Evolutionary conservation across 2,888 invertebrate genomes (phyloP), one percentile per base, ranked within the genome.

Genomic region (Tanytarsus gracilentus): DNA sequence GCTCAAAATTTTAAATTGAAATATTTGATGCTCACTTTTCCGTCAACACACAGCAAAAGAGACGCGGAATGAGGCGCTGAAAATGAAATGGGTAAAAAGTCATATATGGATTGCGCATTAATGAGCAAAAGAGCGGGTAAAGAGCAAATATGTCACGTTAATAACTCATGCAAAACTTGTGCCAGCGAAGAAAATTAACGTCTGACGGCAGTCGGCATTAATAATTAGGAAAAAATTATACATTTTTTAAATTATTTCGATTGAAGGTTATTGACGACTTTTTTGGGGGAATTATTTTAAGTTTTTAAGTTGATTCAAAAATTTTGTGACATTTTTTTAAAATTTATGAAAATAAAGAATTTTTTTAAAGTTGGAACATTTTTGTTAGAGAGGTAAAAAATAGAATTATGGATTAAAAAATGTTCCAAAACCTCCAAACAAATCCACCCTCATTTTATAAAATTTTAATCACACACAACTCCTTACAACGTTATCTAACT

Each of bases 131-230:
- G 40, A 21, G 18, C 53, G n/a, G 4, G 16, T 14, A 25, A 44
- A 23, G 18, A 11, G 14, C 27, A 53, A 53, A 36, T 25, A 48
- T 58, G 16, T 25, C 27, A 29, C n/a, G 29, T 48, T 58, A 44
- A 58, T 58, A 58, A 58, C 21, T 58, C 58, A 58, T 58, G 58
- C 58, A 58, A 58, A 58, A 16, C 48, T 58, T 58, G 58, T 58
- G 58, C 48, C 29, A 44, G 44, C 18, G n/a, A 33, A n/a, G 16
- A 58, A 58, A 58, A 48, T 18, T 25, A 48, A 48, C 58, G 58
- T 58, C 58, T 58, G 44, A 18, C 44, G 58, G 27, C 29, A 21
- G 21, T 44, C 23, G 23, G 14, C 18, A 44, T 44, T 7, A 21
- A 2, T n/a, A 44, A 44, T 23, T 4, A 18, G 21, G 18, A 16